Base-by-base conservation (phyloP, 2,113 vertebrate species). In the Amphilophus citrinellus region DNA sequence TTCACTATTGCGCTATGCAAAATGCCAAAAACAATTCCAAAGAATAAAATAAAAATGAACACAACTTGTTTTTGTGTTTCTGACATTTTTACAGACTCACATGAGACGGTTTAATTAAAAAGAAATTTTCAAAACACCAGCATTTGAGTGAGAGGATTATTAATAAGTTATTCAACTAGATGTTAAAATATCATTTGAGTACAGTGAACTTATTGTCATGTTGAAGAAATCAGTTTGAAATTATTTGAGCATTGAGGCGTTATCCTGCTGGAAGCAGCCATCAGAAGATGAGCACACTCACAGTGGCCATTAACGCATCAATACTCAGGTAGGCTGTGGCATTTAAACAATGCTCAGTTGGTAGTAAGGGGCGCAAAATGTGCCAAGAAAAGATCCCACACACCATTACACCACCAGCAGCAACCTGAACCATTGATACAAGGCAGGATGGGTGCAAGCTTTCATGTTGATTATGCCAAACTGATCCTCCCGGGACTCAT, bases 1-100 rank as follows among this genome's bases (percentile, higher is more conserved):
- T 84, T 92, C 83, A 93, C 88, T 80, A 32, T 80, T 87, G 77
- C 87, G 84, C 86, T 91, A 83, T 92, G 83, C 92, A 92, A 86
- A 84, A 80, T 84, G 84, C 79, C 59, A 73, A 89, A 90, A 84
- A 92, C 20, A n/a, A 63, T 88, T 87, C 73, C 87, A 92, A 91
- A 91, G 82, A 94, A 88, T 87, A 79, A 85, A 90, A 92, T 90
- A 88, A 91, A 92, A 50, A 22, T 20, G 9, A 84, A 80, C 30
- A 86, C 80, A 32, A 78, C n/a, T 81, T 83, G 13, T 76, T 44
- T 61, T 47, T 35, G 24, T 80, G 66, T 78, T 68, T 50, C 77
- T 60, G 13, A 47, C 44, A 47, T 42, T 47, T 47, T 47, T 47
- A 47, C 44, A 47, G 13, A 73, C 30, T 73, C 17, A 30, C 17